Base-by-base conservation (phyloP, 92 coral and sea anemone genomes). In the Palythoa heliodiscus region DNA sequence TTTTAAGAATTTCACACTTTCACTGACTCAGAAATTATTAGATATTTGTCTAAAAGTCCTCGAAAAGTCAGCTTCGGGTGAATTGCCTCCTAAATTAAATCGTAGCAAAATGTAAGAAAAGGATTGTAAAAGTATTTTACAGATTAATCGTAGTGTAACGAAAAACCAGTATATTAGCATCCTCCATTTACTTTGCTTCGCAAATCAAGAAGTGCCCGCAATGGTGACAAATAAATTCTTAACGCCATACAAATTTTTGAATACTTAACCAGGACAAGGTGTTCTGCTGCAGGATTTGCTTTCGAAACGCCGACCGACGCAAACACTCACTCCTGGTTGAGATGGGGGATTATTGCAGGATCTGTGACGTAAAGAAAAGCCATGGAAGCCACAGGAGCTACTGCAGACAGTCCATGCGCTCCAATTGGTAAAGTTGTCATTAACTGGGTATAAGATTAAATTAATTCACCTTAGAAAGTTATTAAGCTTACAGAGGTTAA, bases 341-440 rank as follows among this genome's bases (percentile, higher is more conserved):
- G 95, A 88, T 52, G 76, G 71, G 14, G 91, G 95, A 29, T 77
- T 86, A 10, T 84, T 89, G 70, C 95, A 92, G 71, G 86, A 83
- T 40, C 91, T 86, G 29, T 83, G 91, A 57, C 95, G 88, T 9
- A 71, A 83, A 40, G 86, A 71, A 40, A 76, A 57, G 22, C 91
- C 91, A 83, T 39, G 88, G 69, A 79, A 52, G 53, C 92, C 95
- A 82, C 95, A 92, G 35, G 69, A 75, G 23, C 76, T 86, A 47
- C 91, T 89, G 70, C 95, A 92, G 40, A 86, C 17, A 25, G 89
- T 60, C 95, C 95, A 92, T 47, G 57, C 61, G 19, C 91, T 78
- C 95, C 95, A 92, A 17, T 77, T 4, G 16, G 91, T 83, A 50
- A 92, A 86, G 68, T 89, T 81, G 50, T 92, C 95, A 87, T 92